Conservation (phyloP, 2,797 vertebrate genomes). For the Phrynocephalus vlangalii region DNA sequence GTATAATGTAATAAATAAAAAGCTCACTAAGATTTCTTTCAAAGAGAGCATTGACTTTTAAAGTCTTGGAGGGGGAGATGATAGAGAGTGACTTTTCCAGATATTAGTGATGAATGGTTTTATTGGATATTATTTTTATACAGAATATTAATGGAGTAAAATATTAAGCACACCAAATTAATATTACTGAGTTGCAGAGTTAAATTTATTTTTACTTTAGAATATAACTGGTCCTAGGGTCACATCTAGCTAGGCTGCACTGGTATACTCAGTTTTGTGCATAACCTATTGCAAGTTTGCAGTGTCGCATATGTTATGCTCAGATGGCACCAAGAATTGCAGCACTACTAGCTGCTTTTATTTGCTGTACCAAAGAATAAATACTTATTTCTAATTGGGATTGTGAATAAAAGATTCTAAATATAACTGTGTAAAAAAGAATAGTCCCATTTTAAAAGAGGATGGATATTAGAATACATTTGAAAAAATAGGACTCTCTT, state of each 20-base stretch:
- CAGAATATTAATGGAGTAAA: neutral
- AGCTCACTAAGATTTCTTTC: neutral
- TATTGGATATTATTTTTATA: neutral
- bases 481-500: no score
- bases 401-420: no score
- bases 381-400: neutral
- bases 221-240: neutral
- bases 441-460: no score
- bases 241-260: neutral
- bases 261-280: neutral
- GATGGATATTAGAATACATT: no score
- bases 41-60: neutral
- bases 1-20: neutral
- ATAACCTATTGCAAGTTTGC: no score
- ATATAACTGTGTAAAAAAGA: no score
- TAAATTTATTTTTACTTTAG: neutral
- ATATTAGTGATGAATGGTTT: neutral
- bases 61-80: neutral
- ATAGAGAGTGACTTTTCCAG: neutral
- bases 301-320: no score
- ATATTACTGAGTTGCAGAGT: neutral
- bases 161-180: fast-evolving
- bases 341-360: no score
- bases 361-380: neutral
- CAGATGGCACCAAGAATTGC: neutral